Percentiles rank a stretch among this genome's conserved stretches.
phyloP scores from a whole-genome alignment of 2,797 vertebrate genomes.

The Lemur catta region DNA sequence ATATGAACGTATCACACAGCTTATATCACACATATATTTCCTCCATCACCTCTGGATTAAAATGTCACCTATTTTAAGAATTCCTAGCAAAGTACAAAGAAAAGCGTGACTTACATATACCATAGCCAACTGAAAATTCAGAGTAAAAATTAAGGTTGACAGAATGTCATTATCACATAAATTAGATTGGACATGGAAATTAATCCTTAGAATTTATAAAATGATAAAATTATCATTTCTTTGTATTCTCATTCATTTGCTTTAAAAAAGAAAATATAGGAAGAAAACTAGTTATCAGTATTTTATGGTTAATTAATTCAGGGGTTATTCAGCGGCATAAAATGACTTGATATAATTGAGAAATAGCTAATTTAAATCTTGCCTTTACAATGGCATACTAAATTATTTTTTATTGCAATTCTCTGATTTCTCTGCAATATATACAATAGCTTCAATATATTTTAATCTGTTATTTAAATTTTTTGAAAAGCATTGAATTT shows the following conservation, averaged over 20 bases:
- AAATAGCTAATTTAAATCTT: conserved; percentile 42
- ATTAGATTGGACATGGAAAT: conserved; percentile 60
- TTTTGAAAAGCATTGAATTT: not conserved
- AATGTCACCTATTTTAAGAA: conserved; percentile 74
- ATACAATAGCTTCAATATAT: not conserved
- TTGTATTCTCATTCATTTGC: conserved; percentile 47
- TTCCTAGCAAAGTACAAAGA: conserved; percentile 58
- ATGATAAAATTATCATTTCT: conserved; percentile 34
- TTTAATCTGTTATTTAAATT: not conserved
- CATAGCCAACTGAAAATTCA: conserved; percentile 38
- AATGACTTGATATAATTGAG: not conserved
- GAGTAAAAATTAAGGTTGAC: conserved; percentile 60
- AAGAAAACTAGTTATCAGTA: conserved; percentile 5
- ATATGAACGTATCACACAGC: conserved; percentile 64
- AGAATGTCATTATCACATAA: conserved; percentile 60
- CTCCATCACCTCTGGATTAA: conserved; percentile 74
- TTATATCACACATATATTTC: conserved; percentile 77
- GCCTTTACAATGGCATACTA: not conserved
- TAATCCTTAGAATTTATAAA: conserved; percentile 55
- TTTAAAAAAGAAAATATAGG: conserved; percentile 49
- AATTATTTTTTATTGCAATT: not conserved
- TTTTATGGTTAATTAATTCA: conserved; percentile 50
- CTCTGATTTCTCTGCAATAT: not conserved
- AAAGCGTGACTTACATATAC: conserved; percentile 37
- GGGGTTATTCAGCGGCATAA: not conserved